Conservation (phyloP, 2,113 vertebrate genomes). For the Onychostruthus taczanowskii region DNA sequence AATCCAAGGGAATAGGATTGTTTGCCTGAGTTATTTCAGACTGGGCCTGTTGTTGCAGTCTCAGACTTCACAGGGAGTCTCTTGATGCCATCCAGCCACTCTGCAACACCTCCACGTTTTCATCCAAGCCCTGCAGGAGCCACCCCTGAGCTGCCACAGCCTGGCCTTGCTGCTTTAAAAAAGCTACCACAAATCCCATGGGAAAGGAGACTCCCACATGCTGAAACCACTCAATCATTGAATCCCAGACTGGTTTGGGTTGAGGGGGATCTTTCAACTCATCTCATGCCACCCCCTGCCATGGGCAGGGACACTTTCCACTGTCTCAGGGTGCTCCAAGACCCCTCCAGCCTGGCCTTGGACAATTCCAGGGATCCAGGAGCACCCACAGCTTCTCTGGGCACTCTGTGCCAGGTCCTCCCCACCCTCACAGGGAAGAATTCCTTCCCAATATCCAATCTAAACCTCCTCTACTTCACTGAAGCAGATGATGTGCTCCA, state of each 20-base stretch:
- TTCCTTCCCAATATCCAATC: background rate
- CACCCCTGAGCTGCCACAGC: background rate
- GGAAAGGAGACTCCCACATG: background rate
- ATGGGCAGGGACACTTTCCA: background rate
- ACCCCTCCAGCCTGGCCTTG: accelerated
- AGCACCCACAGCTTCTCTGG: background rate
- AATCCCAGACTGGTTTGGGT: background rate
- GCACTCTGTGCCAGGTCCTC: background rate
- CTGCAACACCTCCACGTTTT: accelerated
- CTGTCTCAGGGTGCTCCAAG: accelerated
- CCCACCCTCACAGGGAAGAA: background rate
- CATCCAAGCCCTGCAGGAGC: background rate
- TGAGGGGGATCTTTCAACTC: background rate
- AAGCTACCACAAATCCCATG: background rate
- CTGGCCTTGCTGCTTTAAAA: background rate
- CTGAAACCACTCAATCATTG: background rate
- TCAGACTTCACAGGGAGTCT: background rate
- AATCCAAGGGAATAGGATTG: background rate
- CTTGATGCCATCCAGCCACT: background rate
- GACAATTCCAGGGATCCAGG: background rate
- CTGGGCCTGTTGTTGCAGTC: background rate
- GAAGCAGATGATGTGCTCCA: background rate
- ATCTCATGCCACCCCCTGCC: background rate
- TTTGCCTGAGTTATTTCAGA: background rate
- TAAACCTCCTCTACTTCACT: background rate